Evolutionary conservation across 2,797 vertebrate genomes (phyloP).

Genomic region (Dendrocincla fuliginosa): DNA sequence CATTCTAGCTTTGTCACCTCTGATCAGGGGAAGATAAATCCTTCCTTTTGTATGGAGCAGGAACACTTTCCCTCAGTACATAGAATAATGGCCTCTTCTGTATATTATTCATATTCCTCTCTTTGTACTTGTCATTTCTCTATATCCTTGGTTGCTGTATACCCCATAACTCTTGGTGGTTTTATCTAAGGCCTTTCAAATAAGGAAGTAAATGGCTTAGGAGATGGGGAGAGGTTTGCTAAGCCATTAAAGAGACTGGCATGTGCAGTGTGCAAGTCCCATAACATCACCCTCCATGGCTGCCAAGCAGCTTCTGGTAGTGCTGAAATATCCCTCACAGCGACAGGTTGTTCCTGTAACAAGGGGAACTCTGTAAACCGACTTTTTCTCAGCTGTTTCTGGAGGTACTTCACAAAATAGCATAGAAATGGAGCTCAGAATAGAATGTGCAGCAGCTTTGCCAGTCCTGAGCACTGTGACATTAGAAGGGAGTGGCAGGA

Average conservation of each 20-base stretch:
- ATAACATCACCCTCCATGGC: fast-evolving
- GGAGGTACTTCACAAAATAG: neutral
- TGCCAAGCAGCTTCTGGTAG: neutral
- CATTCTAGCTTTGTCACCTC: constrained; percentile 43
- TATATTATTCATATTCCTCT: constrained; percentile 53
- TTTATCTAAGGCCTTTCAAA: constrained; percentile 37
- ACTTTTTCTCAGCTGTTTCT: neutral
- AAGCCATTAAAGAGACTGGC: neutral
- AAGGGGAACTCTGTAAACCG: no score
- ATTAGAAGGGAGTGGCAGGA: neutral
- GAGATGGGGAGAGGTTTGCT: neutral
- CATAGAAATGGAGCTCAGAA: neutral
- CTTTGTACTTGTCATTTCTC: constrained; percentile 51
- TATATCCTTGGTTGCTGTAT: neutral
- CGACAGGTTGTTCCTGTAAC: neutral
- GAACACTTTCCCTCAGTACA: constrained; percentile 25
- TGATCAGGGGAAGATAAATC: constrained; percentile 51
- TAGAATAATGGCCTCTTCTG: constrained; percentile 39
- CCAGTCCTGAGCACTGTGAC: neutral
- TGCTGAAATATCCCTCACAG: neutral
- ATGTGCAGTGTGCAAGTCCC: neutral
- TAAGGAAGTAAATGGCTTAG: neutral
- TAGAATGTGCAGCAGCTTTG: neutral
- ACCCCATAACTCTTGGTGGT: constrained; percentile 12
- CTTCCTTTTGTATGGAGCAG: constrained; percentile 45